Conservation (phyloP, 37 sponge, comb jelly and placozoan genomes). For the Beroe forskalii region DNA sequence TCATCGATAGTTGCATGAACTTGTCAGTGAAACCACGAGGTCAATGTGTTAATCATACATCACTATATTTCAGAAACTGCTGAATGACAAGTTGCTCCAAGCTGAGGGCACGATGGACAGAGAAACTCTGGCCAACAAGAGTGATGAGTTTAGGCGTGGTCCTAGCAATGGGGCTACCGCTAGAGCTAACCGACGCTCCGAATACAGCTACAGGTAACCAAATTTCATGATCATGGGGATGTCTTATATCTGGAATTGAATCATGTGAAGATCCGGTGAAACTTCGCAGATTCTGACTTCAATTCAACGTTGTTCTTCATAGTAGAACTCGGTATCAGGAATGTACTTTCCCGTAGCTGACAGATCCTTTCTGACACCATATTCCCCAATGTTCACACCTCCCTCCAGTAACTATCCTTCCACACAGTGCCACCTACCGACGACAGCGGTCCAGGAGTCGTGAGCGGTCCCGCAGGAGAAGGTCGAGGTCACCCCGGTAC, state of each 20-base stretch:
- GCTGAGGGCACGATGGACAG: conserved; percentile 38
- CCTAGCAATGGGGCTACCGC: background rate
- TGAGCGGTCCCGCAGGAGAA: conserved; percentile 1
- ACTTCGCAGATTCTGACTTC: background rate
- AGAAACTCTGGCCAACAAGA: conserved; percentile 24
- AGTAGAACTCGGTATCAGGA: background rate
- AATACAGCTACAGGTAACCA: conserved; percentile 33
- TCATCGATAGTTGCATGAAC: too few relatives aligned
- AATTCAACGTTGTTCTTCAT: background rate
- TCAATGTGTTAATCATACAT: background rate
- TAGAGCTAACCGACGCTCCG: background rate
- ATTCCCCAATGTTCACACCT: background rate
- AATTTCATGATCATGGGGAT: background rate
- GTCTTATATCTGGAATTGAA: background rate
- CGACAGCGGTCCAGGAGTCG: conserved; percentile 61
- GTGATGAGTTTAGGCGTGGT: background rate
- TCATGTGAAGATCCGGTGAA: background rate
- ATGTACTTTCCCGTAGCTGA: too few relatives aligned
- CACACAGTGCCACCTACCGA: conserved; percentile 53
- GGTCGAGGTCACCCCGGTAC: conserved; percentile 59
- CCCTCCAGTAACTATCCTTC: too few relatives aligned
- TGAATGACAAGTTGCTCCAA: conserved; percentile 24
- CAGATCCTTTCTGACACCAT: too few relatives aligned
- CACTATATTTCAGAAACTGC: background rate
- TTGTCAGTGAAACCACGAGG: background rate